These are phyloP conservation scores for Hartigia nigra DNA, from an alignment of 2,888 invertebrate genomes.

Conservation along the genomic window DNA sequence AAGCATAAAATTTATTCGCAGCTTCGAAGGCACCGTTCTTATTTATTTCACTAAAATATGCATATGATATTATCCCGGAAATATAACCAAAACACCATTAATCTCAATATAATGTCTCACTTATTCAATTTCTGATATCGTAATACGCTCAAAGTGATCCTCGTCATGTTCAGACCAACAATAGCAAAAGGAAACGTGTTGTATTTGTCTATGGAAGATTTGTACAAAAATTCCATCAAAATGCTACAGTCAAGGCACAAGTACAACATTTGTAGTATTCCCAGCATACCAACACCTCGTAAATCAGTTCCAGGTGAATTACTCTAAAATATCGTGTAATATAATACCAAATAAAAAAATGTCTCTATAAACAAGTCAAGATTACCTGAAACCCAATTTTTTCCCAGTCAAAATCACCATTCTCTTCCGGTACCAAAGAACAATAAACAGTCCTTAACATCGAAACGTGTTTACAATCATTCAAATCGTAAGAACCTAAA, in stretches of 20 bases:
- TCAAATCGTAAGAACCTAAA: constrained; percentile 14
- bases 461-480: constrained; percentile 13
- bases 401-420: constrained; percentile 11
- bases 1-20: constrained; percentile 12
- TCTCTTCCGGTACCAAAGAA: constrained; percentile 7
- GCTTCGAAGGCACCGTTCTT: constrained; percentile 7
- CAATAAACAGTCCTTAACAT: constrained; percentile 19
- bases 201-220: constrained; percentile 8
- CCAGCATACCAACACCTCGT: constrained; percentile 20
- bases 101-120: constrained; percentile 6
- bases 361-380: not conserved
- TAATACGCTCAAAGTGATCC: constrained; percentile 5
- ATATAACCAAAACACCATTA: not conserved
- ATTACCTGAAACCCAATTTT: constrained; percentile 21
- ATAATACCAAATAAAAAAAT: not conserved
- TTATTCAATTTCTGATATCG: constrained; percentile 10
- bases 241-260: constrained; percentile 3
- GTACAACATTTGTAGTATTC: constrained; percentile 17
- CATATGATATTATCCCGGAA: not conserved
- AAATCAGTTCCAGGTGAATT: constrained; percentile 18
- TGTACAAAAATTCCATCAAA: constrained; percentile 12
- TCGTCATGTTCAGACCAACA: constrained; percentile 16
- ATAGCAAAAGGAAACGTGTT: constrained; percentile 16
- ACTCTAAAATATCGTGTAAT: constrained; percentile 14
- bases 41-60: constrained; percentile 9